Base-by-base conservation (phyloP, 2,888 invertebrate genomes). In the Sisyra terminalis region DNA sequence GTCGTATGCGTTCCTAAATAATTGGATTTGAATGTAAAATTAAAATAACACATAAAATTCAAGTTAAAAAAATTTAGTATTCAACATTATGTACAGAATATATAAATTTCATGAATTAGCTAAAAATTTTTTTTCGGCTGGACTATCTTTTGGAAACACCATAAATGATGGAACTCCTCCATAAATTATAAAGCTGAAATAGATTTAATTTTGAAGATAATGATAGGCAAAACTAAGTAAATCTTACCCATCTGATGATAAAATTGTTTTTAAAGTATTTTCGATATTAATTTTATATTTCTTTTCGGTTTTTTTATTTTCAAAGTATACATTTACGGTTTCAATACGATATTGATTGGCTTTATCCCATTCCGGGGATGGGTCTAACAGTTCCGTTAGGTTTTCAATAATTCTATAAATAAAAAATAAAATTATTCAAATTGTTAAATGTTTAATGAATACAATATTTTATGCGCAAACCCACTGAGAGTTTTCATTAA, bases 301-400 rank as follows among this genome's bases (percentile, higher is more conserved):
- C 53, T 63, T 61, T 35, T 66, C 70, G 47, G 68, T 71, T 48
- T 75, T 67, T 42, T 65, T 61, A 42, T 79, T 78, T 60, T 86
- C 84, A 55, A 74, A 87, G 55, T 85, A 88, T 2, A 88, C 66
- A 57, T 73, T 71, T 2, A 88, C 55, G 43, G 63, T 71, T 1
- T 67, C 60, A 6, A 65, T 54, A 39, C 56, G 68, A 55, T 87
- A 92, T 50, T 73, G 73, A 17, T 66, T 60, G 1, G 76, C 64
- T 31, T 58, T 58, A 55, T 90, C 90, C 80, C 85, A 87, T 0
- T 70, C 70, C 3, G 80, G 69, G 24, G 71, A 70, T n/a, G 75
- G 73, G 1, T 67, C 67, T 53, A 89, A 83, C 35, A 88, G 59
- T 50, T 75, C 71, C 31, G 66, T 60, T n/a, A 83, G 54, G 43